These are phyloP conservation scores for Gymnocephalus cernua DNA, from an alignment of 2,113 vertebrate genomes.

Conservation along the genomic window DNA sequence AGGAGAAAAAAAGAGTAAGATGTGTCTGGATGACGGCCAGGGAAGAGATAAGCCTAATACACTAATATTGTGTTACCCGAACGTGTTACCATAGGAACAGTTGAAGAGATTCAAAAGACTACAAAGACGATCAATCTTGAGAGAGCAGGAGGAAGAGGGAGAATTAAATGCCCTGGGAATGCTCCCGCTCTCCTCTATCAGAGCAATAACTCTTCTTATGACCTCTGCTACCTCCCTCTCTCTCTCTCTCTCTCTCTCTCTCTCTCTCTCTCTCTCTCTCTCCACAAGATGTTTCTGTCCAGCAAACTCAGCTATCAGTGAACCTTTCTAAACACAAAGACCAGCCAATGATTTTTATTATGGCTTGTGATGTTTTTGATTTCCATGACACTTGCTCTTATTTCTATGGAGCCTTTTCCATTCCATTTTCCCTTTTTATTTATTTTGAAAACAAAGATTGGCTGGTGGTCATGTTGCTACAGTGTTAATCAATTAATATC, in stretches of 20 bases:
- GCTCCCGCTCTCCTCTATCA: slow-evolving; percentile 81
- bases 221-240: slow-evolving; percentile 75
- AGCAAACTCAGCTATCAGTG: slow-evolving; percentile 64
- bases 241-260: slow-evolving; percentile 27
- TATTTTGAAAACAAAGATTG: slow-evolving; percentile 64
- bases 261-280: slow-evolving; percentile 20
- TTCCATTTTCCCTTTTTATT: slow-evolving; percentile 29
- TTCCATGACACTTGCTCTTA: slow-evolving; percentile 40
- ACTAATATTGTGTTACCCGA: slow-evolving; percentile 86
- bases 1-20: slow-evolving; percentile 69
- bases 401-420: slow-evolving; percentile 17
- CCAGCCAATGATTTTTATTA: slow-evolving; percentile 61
- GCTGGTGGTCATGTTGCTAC: slow-evolving; percentile 39
- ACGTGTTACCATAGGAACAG: slow-evolving; percentile 86
- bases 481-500: slow-evolving; percentile 60
- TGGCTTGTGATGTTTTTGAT: slow-evolving; percentile 38
- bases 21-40: slow-evolving; percentile 85
- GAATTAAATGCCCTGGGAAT: slow-evolving; percentile 84
- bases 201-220: slow-evolving; percentile 82
- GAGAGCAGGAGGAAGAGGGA: slow-evolving; percentile 80
- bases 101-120: slow-evolving; percentile 83
- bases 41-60: slow-evolving; percentile 85
- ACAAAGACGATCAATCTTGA: slow-evolving; percentile 86
- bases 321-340: slow-evolving; percentile 65
- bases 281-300: slow-evolving; percentile 53